Evolutionary conservation across 2,113 vertebrate species (phyloP).

Genomic region (Rhodinocichla rosea): DNA sequence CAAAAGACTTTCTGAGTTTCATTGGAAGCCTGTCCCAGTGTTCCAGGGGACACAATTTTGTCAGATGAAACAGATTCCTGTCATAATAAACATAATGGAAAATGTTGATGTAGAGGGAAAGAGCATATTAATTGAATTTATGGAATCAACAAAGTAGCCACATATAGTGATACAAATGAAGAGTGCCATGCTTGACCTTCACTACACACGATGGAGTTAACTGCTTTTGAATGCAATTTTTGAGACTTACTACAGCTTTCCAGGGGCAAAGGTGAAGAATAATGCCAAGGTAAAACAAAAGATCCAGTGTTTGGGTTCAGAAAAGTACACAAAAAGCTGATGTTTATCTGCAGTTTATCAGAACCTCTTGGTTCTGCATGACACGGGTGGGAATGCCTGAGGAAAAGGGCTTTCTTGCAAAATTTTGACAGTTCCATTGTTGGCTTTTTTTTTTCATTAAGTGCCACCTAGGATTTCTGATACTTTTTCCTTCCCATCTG

Average conservation of each 20-base stretch:
- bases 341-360: conserved; percentile 1
- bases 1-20: background rate
- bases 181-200: background rate
- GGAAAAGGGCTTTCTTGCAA: background rate
- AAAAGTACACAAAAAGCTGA: background rate
- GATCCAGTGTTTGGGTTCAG: background rate
- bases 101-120: background rate
- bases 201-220: background rate
- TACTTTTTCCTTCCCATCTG: background rate
- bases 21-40: background rate
- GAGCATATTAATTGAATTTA: background rate
- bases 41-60: background rate
- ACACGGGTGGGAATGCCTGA: background rate
- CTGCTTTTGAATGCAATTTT: background rate
- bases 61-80: background rate
- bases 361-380: background rate
- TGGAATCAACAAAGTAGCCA: background rate
- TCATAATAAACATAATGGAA: background rate
- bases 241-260: background rate
- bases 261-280: background rate
- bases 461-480: background rate
- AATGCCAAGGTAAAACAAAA: conserved; percentile 26
- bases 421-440: background rate
- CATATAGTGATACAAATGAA: background rate
- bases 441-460: background rate